phyloP scores from a whole-genome alignment of 2,113 vertebrate species.

The Phrynocephalus versicolor region DNA sequence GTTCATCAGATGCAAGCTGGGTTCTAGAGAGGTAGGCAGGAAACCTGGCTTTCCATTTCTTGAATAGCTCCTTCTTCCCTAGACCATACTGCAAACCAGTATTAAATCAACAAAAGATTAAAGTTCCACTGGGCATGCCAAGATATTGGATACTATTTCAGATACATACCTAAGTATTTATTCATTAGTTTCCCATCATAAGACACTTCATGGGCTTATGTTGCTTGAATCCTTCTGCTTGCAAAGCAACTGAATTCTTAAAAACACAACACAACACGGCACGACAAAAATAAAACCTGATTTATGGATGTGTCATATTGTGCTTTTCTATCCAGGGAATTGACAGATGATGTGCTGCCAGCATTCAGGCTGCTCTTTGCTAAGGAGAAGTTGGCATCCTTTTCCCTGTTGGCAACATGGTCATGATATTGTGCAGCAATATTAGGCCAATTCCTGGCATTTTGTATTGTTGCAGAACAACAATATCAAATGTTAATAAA shows the following conservation, averaged over 20 bases:
- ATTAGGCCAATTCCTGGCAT: no score
- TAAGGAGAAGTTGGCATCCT: no score
- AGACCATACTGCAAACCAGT: neutral
- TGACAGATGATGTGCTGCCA: no score
- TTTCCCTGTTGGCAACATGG: no score
- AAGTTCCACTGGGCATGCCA: neutral
- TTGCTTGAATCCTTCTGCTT: neutral
- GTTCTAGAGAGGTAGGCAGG: neutral
- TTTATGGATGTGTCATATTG: no score
- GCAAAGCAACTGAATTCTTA: neutral
- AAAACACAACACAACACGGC: no score
- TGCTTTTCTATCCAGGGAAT: no score
- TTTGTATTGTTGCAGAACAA: no score
- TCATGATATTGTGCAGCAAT: no score
- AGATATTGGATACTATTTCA: neutral
- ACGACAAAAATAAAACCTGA: no score
- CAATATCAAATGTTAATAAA: no score
- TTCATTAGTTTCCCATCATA: neutral
- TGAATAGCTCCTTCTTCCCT: neutral
- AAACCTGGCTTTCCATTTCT: neutral
- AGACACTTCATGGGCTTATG: neutral
- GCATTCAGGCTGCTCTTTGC: no score
- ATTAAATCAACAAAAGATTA: neutral
- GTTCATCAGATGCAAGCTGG: neutral
- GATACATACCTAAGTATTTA: neutral